phyloP scores from a whole-genome alignment of 1,140 invertebrate genomes.

The Eurosta solidaginis region DNA sequence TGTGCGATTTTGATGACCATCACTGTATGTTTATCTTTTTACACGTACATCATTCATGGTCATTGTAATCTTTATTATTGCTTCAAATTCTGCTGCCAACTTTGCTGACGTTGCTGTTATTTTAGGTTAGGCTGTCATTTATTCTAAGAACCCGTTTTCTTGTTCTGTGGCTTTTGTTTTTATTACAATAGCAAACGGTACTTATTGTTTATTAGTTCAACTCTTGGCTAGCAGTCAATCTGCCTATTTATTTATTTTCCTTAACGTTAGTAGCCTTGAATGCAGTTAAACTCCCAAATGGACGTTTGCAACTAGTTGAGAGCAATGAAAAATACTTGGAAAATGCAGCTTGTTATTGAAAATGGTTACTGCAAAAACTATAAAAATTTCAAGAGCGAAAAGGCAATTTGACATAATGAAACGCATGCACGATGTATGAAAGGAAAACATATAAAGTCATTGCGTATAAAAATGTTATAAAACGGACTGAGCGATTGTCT shows the following conservation, averaged over 20 bases:
- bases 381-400: no score
- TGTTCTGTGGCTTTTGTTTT: background rate
- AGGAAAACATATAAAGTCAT: no score
- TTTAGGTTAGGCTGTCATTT: no score
- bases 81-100: background rate
- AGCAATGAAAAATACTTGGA: no score
- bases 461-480: no score
- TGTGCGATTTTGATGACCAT: no score
- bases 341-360: no score
- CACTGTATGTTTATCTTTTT: background rate
- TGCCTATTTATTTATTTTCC: background rate
- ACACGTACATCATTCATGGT: background rate
- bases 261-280: background rate
- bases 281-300: background rate
- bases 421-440: no score
- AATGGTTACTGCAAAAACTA: no score
- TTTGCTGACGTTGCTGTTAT: background rate
- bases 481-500: no score
- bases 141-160: background rate
- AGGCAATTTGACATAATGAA: no score
- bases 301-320: background rate
- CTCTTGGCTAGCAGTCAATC: background rate
- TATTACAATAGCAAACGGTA: background rate
- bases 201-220: background rate
- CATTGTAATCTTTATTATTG: background rate